Percentiles rank a stretch among this genome's conserved stretches.
These are phyloP conservation scores for Eledone cirrhosa DNA, from an alignment of 2,888 invertebrate genomes.

Conservation along the genomic window DNA sequence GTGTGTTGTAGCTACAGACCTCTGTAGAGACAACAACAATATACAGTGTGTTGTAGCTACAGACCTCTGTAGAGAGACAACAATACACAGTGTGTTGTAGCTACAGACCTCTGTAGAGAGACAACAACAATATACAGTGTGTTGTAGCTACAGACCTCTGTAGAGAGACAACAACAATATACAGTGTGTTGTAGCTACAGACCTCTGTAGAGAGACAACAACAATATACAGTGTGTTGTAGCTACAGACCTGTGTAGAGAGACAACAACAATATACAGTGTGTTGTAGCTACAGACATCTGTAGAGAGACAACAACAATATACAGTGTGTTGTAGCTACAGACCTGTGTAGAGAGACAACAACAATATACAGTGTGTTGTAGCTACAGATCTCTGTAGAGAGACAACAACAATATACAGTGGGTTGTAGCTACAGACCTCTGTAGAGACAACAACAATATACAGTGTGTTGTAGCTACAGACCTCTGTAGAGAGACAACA, in stretches of 20 bases:
- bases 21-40: slow-evolving; percentile 38
- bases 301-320: slow-evolving; percentile 32
- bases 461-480: no score
- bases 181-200: no score
- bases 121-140: no score
- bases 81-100: no score
- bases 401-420: no score
- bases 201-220: slow-evolving; percentile 41
- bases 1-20: no score
- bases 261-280: no score
- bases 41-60: no score
- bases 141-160: slow-evolving; percentile 54
- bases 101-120: slow-evolving; percentile 48
- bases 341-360: slow-evolving; percentile 41
- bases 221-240: no score
- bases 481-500: slow-evolving; percentile 41
- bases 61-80: slow-evolving; percentile 44
- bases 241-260: slow-evolving; percentile 49
- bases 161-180: slow-evolving; percentile 29
- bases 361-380: no score
- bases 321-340: no score
- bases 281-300: slow-evolving; percentile 54
- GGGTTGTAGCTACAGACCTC: slow-evolving; percentile 53
- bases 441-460: slow-evolving; percentile 36
- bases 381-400: slow-evolving; percentile 50